These are phyloP conservation scores for Eupeodes latifasciatus DNA, from an alignment of 2,888 invertebrate species.

Conservation along the genomic window DNA sequence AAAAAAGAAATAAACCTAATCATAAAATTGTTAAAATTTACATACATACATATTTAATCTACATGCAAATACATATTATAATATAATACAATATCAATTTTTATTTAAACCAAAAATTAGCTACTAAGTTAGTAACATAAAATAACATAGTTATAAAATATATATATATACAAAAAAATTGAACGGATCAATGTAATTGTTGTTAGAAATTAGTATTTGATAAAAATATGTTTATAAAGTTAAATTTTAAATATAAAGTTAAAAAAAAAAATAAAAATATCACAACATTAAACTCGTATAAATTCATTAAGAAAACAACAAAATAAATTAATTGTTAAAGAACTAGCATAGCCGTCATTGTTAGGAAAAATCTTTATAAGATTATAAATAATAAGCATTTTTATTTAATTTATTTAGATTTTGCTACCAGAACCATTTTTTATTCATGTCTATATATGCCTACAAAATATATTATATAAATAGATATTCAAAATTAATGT, in stretches of 20 bases:
- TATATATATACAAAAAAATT: conserved; percentile 39
- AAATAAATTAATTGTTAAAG: conserved; percentile 21
- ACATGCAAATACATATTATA: conserved; percentile 21
- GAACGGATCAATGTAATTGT: conserved; percentile 61
- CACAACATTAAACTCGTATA: conserved; percentile 18
- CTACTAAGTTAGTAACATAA: conserved; percentile 14
- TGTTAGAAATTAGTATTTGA: conserved; percentile 52
- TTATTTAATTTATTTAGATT: conserved; percentile 60
- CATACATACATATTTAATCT: conserved; percentile 65
- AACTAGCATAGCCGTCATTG: conserved; percentile 58
- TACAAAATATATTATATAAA: conserved; percentile 24
- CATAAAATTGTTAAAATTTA: conserved; percentile 62
- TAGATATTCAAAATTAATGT: conserved; percentile 10
- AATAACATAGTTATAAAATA: conserved; percentile 6
- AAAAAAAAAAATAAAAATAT: not conserved
- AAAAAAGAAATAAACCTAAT: conserved; percentile 12
- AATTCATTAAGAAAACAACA: conserved; percentile 14
- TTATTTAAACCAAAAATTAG: conserved; percentile 33
- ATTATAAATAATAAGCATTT: not conserved
- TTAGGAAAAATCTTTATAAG: conserved; percentile 36
- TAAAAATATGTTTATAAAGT: conserved; percentile 57
- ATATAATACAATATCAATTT: conserved; percentile 7
- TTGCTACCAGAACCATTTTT: conserved; percentile 67
- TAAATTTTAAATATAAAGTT: conserved; percentile 19
- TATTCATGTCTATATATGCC: conserved; percentile 57